Base-by-base conservation (phyloP, 2,797 vertebrate genomes). In the Champsocephalus esox region DNA sequence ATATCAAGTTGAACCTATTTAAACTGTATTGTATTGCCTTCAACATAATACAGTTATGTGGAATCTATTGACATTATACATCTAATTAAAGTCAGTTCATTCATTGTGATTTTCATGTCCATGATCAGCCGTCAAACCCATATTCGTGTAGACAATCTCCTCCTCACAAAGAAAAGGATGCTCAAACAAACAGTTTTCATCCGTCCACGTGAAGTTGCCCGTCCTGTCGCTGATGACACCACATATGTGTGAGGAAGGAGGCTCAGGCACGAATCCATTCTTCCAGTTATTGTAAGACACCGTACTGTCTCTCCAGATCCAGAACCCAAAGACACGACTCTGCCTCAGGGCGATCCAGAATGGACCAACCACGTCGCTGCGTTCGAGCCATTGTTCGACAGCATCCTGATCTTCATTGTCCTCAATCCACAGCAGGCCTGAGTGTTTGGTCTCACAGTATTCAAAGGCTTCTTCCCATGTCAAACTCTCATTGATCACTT, bases 341-440 rank as follows among this genome's bases (percentile, higher is more conserved):
- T 93, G 91, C 76, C 77, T 83, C 55, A 93, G 82, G 17, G 88
- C 92, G 6, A 93, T 75, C 93, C 93, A 95, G 63, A 92, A 60
- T 0, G 14, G 43, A 1, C 52, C 69, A 0, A 0, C 0, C 8
- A 5, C 8, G 0, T 1, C 0, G 5, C 4, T 11, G 0, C 0
- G 0, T 0, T 1, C 0, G 0, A 92, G 12, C 84, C 74, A 63
- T 0, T 72, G 3, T 0, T 14, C 0, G 0, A 91, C 81, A 19
- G 52, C 79, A 0, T 0, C 0, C 80, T 92, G 88, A 41, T 93
- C 90, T 0, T 19, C 0, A 0, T 0, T 0, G n/a, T 73, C 63
- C 11, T 71, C 12, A 10, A 94, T 92, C 65, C n/a, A 16, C 59
- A 94, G 60, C 6, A 84, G 21, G 5, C 77, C 52, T 0, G 32